Evolutionary conservation across 2,113 vertebrate species (phyloP).

Genomic region (human (Homo sapiens)): GRCh38 chr19:47066001-47066500

Average conservation of each 20-base stretch:
- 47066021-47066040: not conserved
- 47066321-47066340: not conserved
- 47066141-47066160: constrained; percentile 64
- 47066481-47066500: constrained; percentile 88
- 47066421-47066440: constrained; percentile 86
- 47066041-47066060: not conserved
- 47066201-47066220: not conserved
- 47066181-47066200: constrained; percentile 63
- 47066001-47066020: not conserved
- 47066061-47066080: not conserved
- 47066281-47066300: not conserved
- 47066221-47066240: accelerated
- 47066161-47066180: constrained; percentile 71
- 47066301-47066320: constrained; percentile 3
- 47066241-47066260: not conserved
- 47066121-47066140: not conserved
- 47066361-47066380: constrained; percentile 96
- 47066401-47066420: constrained; percentile 94
- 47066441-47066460: constrained; percentile 93
- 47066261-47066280: not conserved
- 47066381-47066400: constrained; percentile 98
- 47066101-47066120: not conserved
- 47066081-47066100: not conserved
- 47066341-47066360: constrained; percentile 82
- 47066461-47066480: constrained; percentile 88